These are phyloP conservation scores for Pseudomyrmex pallidus DNA, from an alignment of 1,140 invertebrate genomes.

Conservation along the genomic window DNA sequence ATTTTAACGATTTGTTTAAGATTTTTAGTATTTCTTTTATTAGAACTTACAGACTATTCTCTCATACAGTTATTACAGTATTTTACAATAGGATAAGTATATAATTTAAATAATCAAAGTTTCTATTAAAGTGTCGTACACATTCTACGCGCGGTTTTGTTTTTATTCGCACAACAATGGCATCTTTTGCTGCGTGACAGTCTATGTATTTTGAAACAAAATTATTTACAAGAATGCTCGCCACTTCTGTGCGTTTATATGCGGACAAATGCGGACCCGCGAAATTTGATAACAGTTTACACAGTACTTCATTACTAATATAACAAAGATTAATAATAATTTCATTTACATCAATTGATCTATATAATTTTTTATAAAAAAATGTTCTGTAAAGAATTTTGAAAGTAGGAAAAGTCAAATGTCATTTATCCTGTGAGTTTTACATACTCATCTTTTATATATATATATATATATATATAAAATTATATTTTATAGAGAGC, in stretches of 20 bases:
- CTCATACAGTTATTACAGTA: constrained; percentile 79
- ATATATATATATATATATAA: background rate
- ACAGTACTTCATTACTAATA: constrained; percentile 42
- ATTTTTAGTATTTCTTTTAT: constrained; percentile 75
- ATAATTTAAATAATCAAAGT: constrained; percentile 75
- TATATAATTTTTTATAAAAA: background rate
- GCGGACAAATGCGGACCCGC: constrained; percentile 3
- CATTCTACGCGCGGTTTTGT: constrained; percentile 61
- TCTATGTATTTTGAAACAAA: constrained; percentile 25
- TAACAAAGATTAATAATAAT: background rate
- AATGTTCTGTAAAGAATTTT: no score
- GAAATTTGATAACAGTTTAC: constrained; percentile 34
- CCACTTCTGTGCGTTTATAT: constrained; percentile 19
- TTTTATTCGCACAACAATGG: constrained; percentile 59
- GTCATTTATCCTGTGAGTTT: no score
- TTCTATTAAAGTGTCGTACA: constrained; percentile 67
- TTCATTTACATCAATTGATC: background rate
- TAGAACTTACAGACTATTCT: constrained; percentile 77
- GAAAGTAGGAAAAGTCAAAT: no score
- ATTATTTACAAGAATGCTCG: constrained; percentile 55
- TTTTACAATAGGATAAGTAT: constrained; percentile 78
- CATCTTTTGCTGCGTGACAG: constrained; percentile 41
- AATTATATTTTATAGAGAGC: background rate
- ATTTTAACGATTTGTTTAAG: constrained; percentile 9
- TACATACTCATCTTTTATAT: no score